Percentiles rank a stretch among this genome's conserved stretches.
phyloP scores from a whole-genome alignment of 2,797 vertebrate species.

The Sebastes itinus region DNA sequence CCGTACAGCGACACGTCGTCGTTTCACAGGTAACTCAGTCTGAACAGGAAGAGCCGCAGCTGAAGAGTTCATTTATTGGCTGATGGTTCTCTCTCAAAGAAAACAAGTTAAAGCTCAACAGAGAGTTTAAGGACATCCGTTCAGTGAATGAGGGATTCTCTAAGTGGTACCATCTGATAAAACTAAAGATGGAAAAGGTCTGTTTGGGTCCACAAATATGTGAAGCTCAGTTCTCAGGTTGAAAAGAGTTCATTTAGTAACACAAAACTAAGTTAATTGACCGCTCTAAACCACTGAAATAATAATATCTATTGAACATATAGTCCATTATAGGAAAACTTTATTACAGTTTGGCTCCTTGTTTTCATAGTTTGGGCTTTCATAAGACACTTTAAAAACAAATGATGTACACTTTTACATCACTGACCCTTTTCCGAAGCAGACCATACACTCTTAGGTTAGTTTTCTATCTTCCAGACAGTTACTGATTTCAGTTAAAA shows the following conservation, averaged over 20 bases:
- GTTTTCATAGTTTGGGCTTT: background rate
- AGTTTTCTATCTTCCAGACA: background rate
- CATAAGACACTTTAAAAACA: background rate
- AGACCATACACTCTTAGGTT: background rate
- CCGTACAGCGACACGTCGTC: constrained; percentile 18
- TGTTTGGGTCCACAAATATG: background rate
- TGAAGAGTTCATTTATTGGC: background rate
- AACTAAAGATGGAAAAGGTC: background rate
- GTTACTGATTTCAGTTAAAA: background rate
- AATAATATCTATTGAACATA: background rate
- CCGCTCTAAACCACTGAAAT: background rate
- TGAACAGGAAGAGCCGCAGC: background rate
- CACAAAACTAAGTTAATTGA: background rate
- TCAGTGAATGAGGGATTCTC: background rate
- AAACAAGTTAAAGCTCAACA: background rate
- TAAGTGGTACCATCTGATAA: background rate
- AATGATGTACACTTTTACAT: background rate
- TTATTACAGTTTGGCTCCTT: background rate
- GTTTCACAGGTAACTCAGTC: constrained; percentile 3
- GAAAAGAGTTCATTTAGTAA: background rate
- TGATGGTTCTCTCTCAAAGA: background rate
- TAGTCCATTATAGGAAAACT: background rate
- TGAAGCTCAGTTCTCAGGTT: background rate
- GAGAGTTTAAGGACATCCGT: background rate
- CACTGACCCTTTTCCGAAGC: background rate